Evolutionary conservation across 1,140 invertebrate genomes (phyloP).

Genomic region (Teleopsis dalmanni): DNA sequence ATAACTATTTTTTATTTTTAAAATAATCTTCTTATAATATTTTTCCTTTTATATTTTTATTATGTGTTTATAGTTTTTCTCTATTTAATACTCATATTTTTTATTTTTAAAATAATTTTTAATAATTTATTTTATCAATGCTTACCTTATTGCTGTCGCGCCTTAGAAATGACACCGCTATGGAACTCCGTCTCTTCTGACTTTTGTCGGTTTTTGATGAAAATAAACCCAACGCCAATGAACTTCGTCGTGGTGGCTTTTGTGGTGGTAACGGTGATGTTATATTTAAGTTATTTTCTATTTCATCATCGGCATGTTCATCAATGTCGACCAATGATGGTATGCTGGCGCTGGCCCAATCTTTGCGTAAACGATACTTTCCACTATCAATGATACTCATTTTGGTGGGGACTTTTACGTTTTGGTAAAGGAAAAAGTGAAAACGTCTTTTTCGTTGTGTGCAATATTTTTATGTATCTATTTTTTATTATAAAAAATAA

Average conservation of each 20-base stretch:
- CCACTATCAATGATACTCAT: constrained; percentile 40
- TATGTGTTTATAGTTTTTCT: too few relatives aligned
- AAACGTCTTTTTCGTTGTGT: too few relatives aligned
- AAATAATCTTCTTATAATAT: too few relatives aligned
- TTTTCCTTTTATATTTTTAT: too few relatives aligned
- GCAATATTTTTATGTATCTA: too few relatives aligned
- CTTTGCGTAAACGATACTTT: constrained; percentile 41
- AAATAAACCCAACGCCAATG: constrained; percentile 36
- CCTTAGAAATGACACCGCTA: constrained; percentile 36
- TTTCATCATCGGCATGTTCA: constrained; percentile 29
- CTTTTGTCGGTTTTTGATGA: constrained; percentile 37
- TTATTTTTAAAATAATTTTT: not conserved
- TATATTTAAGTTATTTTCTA: constrained; percentile 19
- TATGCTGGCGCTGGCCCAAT: constrained; percentile 45
- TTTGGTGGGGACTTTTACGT: constrained; percentile 8
- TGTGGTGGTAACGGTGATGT: constrained; percentile 34
- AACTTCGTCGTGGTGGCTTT: constrained; percentile 40
- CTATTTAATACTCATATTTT: not conserved
- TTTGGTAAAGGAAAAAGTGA: too few relatives aligned
- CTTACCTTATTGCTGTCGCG: constrained; percentile 40
- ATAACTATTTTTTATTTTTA: too few relatives aligned
- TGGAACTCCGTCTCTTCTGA: constrained; percentile 41
- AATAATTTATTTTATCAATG: too few relatives aligned
- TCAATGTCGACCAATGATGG: constrained; percentile 44
- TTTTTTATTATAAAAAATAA: too few relatives aligned